Conservation (phyloP, 2,113 vertebrate species). For the Burhinus bistriatus region DNA sequence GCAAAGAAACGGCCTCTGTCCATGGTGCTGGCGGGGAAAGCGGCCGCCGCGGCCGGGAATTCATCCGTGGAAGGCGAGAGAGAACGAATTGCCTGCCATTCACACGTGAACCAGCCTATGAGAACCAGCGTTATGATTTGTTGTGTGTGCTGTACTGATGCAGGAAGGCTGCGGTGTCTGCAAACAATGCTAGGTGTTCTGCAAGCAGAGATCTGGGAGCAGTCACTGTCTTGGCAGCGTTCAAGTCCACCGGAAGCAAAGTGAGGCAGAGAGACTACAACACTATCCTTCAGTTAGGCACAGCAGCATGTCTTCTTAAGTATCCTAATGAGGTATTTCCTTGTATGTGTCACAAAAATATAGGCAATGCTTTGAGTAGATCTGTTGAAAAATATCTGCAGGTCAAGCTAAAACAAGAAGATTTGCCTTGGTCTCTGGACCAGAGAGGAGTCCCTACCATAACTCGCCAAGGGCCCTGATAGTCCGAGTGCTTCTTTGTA, state of each 20-base stretch:
- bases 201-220: not conserved
- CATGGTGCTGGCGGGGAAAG: not conserved
- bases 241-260: not conserved
- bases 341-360: not conserved
- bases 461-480: not conserved
- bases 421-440: not conserved
- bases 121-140: not conserved
- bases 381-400: not conserved
- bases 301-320: not conserved
- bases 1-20: not conserved
- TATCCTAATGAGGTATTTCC: not conserved
- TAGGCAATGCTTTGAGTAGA: not conserved
- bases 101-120: fast-evolving
- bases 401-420: not conserved
- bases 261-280: not conserved
- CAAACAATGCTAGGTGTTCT: not conserved
- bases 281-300: not conserved
- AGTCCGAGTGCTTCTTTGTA: not conserved
- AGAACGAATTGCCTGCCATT: not conserved
- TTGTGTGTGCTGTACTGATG: not conserved
- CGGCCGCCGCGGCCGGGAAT: fast-evolving
- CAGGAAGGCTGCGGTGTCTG: not conserved
- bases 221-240: not conserved
- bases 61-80: not conserved
- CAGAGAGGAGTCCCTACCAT: not conserved